Evolutionary conservation across 2,797 vertebrate genomes (phyloP).

Genomic region (Syngnathus acus): DNA sequence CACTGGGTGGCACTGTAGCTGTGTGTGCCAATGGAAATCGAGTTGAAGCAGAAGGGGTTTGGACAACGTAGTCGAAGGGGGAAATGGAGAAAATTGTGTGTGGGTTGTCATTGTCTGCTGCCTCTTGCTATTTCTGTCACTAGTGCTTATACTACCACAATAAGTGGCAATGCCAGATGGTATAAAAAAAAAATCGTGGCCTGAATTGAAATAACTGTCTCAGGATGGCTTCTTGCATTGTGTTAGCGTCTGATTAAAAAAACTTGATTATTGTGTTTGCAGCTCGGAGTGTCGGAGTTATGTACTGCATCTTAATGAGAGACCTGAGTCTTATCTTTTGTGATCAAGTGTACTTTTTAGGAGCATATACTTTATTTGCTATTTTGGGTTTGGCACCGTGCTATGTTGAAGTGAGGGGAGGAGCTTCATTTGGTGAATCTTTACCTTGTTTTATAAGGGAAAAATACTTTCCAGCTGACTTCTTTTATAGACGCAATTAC

Average conservation of each 20-base stretch:
- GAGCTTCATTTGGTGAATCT: too few species aligned
- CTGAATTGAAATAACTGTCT: background rate
- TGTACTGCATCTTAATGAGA: too few species aligned
- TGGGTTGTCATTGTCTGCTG: conserved; percentile 2
- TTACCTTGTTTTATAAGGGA: background rate
- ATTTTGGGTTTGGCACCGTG: background rate
- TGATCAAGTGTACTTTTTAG: background rate
- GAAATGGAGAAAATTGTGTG: background rate
- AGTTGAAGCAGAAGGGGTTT: background rate
- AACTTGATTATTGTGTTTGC: background rate
- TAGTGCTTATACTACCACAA: background rate
- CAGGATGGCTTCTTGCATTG: background rate
- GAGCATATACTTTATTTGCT: background rate
- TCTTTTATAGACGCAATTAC: background rate
- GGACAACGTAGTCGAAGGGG: background rate
- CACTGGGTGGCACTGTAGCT: conserved; percentile 38
- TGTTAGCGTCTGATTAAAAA: background rate
- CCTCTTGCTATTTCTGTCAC: conserved; percentile 1
- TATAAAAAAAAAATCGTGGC: background rate
- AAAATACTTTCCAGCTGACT: background rate
- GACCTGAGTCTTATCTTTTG: too few species aligned
- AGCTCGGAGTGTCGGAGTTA: background rate
- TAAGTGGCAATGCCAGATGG: background rate
- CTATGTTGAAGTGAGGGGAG: background rate
- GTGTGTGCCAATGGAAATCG: background rate